phyloP scores from a whole-genome alignment of 2,888 invertebrate species.

The Acleris laterana region DNA sequence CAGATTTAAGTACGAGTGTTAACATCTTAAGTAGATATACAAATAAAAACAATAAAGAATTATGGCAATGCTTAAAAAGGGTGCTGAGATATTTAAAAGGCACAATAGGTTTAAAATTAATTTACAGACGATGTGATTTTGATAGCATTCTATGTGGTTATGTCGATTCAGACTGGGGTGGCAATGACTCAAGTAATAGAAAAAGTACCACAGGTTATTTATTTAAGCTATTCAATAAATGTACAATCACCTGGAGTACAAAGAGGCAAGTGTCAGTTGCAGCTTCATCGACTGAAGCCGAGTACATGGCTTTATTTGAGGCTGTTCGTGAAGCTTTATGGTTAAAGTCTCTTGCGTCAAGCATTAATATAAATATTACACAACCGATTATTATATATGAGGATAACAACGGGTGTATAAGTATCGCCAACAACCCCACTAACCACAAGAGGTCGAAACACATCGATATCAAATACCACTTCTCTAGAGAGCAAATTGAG shows the following conservation, averaged over 20 bases:
- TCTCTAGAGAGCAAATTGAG: too few species aligned
- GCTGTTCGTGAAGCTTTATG: constrained; percentile 26
- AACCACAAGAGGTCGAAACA: constrained; percentile 37
- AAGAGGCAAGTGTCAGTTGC: constrained; percentile 44
- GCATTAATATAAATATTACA: constrained; percentile 2
- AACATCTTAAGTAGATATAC: constrained; percentile 47
- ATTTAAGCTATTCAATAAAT: constrained; percentile 41
- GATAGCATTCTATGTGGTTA: constrained; percentile 44
- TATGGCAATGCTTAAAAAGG: constrained; percentile 46
- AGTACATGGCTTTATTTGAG: constrained; percentile 46
- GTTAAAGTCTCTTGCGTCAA: constrained; percentile 6
- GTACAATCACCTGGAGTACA: constrained; percentile 43
- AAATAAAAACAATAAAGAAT: constrained; percentile 44
- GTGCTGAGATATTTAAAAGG: constrained; percentile 48
- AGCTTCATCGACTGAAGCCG: constrained; percentile 35
- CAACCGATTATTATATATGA: constrained; percentile 34
- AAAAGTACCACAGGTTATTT: constrained; percentile 41
- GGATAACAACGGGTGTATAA: constrained; percentile 48
- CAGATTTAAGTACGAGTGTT: constrained; percentile 44
- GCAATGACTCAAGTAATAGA: constrained; percentile 38
- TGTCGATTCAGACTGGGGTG: constrained; percentile 50
- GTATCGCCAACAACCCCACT: constrained; percentile 42
- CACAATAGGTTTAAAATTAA: constrained; percentile 45
- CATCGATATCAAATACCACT: constrained; percentile 3
- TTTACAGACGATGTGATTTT: constrained; percentile 41